phyloP scores from a whole-genome alignment of 2,113 vertebrate species.

The Triplophysa tibetana region DNA sequence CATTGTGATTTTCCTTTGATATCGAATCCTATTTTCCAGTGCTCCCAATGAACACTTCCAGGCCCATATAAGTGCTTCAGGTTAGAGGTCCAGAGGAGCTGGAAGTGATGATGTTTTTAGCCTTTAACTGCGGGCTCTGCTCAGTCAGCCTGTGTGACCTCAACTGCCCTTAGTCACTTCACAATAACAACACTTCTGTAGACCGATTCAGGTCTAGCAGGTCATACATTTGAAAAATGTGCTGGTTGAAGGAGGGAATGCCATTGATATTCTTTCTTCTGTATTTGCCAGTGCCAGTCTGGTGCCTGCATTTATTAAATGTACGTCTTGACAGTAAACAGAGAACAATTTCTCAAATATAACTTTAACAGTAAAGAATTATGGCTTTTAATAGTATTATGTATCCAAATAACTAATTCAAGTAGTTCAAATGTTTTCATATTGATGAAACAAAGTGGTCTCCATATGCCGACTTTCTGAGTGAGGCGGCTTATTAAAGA shows the following conservation, averaged over 20 bases:
- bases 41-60: background rate
- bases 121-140: background rate
- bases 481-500: too few relatives aligned
- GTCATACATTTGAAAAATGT: background rate
- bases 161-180: background rate
- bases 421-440: too few relatives aligned
- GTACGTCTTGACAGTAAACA: too few relatives aligned
- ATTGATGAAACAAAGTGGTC: too few relatives aligned
- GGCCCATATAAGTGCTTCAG: background rate
- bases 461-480: too few relatives aligned
- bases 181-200: background rate
- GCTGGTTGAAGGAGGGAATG: background rate
- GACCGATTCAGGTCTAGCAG: background rate
- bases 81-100: background rate
- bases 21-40: background rate
- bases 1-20: background rate
- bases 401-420: too few relatives aligned
- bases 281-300: background rate
- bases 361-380: too few relatives aligned
- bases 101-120: background rate
- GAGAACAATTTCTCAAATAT: too few relatives aligned
- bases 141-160: background rate
- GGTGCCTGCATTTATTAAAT: too few relatives aligned
- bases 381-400: too few relatives aligned
- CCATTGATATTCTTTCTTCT: conserved; percentile 3